Evolutionary conservation across 2,797 vertebrate genomes (phyloP).

Genomic region (Gastrophryne carolinensis): DNA sequence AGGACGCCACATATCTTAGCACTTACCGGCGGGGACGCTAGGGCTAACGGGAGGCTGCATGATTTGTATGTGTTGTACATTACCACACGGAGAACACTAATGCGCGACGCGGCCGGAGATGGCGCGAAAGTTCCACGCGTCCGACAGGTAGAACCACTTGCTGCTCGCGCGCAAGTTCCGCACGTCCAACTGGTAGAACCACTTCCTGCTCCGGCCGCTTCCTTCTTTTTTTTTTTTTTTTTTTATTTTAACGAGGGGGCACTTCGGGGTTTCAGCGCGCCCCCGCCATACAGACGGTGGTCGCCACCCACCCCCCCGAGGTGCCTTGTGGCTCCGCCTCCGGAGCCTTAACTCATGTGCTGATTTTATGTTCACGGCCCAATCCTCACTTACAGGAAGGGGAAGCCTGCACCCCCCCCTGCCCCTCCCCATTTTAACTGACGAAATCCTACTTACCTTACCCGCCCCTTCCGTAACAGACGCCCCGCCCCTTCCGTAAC

Average conservation of each 20-base stretch:
- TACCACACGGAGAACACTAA: conserved; percentile 30
- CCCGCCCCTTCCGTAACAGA: not conserved
- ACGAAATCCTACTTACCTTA: not conserved
- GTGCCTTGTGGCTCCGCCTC: conserved; percentile 2
- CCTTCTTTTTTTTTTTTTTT: conserved; percentile 56
- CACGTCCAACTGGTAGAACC: conserved; percentile 13
- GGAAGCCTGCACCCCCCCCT: not conserved
- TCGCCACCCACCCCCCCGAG: conserved; percentile 14
- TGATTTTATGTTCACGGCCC: conserved; percentile 26
- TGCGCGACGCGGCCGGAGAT: conserved; percentile 35
- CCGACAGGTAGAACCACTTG: conserved; percentile 35
- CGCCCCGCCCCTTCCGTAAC: not conserved
- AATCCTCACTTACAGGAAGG: conserved; percentile 5
- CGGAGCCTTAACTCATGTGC: not conserved
- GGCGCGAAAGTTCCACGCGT: conserved; percentile 37
- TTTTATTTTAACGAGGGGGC: too few species aligned
- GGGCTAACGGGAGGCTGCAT: conserved; percentile 32
- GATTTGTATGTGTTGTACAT: conserved; percentile 44
- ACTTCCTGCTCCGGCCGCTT: conserved; percentile 66
- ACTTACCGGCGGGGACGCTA: conserved; percentile 38
- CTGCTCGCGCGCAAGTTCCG: conserved; percentile 65
- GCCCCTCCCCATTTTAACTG: not conserved
- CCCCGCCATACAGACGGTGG: not conserved
- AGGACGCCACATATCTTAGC: conserved; percentile 47
- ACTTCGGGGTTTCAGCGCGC: not conserved